Base-by-base conservation (phyloP, 2,888 invertebrate species). In the Cephus spinipes region DNA sequence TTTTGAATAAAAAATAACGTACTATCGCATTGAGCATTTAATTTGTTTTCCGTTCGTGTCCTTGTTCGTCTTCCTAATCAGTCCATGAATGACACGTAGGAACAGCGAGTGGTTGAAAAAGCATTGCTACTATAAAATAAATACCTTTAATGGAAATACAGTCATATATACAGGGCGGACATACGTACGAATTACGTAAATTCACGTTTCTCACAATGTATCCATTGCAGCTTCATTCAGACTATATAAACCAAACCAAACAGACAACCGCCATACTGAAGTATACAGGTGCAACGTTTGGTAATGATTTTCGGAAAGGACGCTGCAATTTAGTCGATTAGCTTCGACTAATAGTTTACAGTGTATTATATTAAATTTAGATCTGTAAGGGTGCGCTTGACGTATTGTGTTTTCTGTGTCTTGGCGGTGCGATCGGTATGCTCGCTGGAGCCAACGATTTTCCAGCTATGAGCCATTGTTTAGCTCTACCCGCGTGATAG, bases 401-500 rank as follows among this genome's bases (percentile, higher is more conserved):
- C 55, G 83, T 77, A 73, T 86, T 81, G 31, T 86, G 86, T 80
- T 88, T 88, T 85, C 89, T 91, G 75, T 87, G 89, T 80, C 91
- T 85, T n/a, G 91, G 91, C 23, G 91, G 90, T 75, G 89, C 89
- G 68, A 91, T 85, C n/a, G 91, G 89, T 40, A 34, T 73, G n/a
- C 34, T 71, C 12, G 74, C 73, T 31, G 69, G 78, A 6, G 69
- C 78, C 74, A 88, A 78, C 75, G 86, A 81, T 79, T 85, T 86
- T 74, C 89, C 86, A n/a, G 88, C 85, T 87, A 89, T 94, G 35
- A 95, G 90, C 89, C 95, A 93, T 82, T 92, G 93, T 91, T 95
- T 95, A 84, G 96, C 93, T 83, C 93, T 93, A 86, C 95, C 95
- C 87, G 95, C 94, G 91, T 95, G 94, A 92, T 96, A 96, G 89